Conservation (phyloP, 2,888 invertebrate genomes). For the Megamerina dolium region DNA sequence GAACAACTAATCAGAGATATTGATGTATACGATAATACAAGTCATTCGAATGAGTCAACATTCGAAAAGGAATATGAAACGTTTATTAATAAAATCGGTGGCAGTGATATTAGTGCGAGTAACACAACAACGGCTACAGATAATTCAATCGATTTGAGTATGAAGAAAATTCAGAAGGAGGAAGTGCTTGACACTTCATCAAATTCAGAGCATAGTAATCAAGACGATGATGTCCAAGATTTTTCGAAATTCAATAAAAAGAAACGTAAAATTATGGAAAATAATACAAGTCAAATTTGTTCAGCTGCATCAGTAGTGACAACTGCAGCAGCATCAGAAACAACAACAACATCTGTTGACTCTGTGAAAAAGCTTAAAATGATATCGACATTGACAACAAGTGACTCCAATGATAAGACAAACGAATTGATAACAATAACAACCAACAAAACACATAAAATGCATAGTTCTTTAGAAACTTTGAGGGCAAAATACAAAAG, state of each 20-base stretch:
- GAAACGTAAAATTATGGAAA: constrained; percentile 31
- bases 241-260: constrained; percentile 38
- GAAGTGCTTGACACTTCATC: no score
- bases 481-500: not conserved
- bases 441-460: no score
- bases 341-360: no score
- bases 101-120: constrained; percentile 13
- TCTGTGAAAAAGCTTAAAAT: no score
- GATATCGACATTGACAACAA: not conserved
- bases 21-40: constrained; percentile 33
- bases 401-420: not conserved
- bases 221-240: constrained; percentile 23
- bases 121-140: not conserved
- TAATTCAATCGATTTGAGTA: no score
- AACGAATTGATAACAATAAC: not conserved
- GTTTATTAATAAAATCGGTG: constrained; percentile 37
- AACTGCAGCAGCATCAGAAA: not conserved
- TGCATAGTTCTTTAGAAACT: not conserved
- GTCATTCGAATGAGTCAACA: constrained; percentile 35
- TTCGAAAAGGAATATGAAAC: constrained; percentile 43
- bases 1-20: constrained; percentile 21
- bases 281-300: not conserved
- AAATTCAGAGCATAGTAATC: no score
- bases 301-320: not conserved
- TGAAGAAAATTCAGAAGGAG: no score